These are phyloP conservation scores for Zaprionus ghesquierei DNA, from an alignment of 1,140 invertebrate genomes.

Conservation along the genomic window DNA sequence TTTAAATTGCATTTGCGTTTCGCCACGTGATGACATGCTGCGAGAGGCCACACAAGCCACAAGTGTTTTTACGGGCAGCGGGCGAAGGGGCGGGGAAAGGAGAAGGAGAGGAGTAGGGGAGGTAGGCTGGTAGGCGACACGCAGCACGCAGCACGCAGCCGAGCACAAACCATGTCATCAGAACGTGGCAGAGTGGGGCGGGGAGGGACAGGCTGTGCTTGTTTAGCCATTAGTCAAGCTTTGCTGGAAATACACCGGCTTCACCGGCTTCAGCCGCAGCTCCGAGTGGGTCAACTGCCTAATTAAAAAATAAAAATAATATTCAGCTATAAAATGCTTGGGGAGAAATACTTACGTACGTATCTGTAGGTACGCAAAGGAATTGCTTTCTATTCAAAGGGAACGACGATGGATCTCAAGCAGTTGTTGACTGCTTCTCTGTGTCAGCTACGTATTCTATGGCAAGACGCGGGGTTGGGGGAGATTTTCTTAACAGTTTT, in stretches of 20 bases:
- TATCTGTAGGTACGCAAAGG: not conserved
- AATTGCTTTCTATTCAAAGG: not conserved
- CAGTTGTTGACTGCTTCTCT: not conserved
- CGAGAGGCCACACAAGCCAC: slow-evolving; percentile 58
- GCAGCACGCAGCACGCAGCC: slow-evolving; percentile 28
- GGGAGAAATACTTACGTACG: not conserved
- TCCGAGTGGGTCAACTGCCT: slow-evolving; percentile 67
- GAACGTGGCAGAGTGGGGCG: not conserved
- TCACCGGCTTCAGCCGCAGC: not conserved
- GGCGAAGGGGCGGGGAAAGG: not conserved
- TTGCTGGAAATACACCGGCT: slow-evolving; percentile 42
- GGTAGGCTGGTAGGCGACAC: slow-evolving; percentile 3
- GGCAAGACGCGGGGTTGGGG: no score
- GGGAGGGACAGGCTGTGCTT: slow-evolving; percentile 33
- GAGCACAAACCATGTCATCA: slow-evolving; percentile 66
- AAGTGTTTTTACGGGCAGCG: slow-evolving; percentile 57
- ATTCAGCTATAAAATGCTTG: not conserved
- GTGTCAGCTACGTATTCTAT: not conserved
- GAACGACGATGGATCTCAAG: not conserved
- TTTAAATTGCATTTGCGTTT: slow-evolving; percentile 78
- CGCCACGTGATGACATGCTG: slow-evolving; percentile 63
- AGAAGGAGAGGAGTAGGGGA: not conserved
- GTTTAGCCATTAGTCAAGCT: slow-evolving; percentile 69
- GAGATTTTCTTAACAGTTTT: no score
- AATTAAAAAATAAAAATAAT: slow-evolving; percentile 72